Conservation (phyloP, 1,140 invertebrate genomes). For the Drosophila yakuba region DNA sequence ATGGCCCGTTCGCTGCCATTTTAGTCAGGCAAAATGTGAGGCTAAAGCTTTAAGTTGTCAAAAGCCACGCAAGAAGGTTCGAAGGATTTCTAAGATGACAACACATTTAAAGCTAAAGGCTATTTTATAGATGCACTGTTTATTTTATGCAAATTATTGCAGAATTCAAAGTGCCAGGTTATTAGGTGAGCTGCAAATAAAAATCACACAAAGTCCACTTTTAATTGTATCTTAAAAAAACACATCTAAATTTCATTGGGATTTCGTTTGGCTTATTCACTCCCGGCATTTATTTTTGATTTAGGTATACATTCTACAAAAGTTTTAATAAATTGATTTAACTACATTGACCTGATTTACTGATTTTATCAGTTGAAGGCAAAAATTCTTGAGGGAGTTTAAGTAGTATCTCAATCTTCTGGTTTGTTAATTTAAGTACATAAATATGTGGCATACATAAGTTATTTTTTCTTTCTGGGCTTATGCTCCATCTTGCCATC, state of each 20-base stretch:
- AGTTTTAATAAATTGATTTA: constrained; percentile 57
- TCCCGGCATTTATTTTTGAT: constrained; percentile 28
- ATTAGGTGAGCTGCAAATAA: no score
- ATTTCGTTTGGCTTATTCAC: constrained; percentile 16
- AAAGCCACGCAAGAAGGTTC: constrained; percentile 8
- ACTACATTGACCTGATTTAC: constrained; percentile 57
- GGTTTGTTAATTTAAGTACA: constrained; percentile 58
- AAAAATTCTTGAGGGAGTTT: constrained; percentile 63
- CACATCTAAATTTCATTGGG: background rate
- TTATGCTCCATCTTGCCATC: background rate
- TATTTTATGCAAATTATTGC: no score
- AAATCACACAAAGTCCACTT: no score
- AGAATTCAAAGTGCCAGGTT: no score
- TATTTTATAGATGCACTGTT: no score
- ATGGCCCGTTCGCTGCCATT: constrained; percentile 40
- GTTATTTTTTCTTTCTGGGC: constrained; percentile 2
- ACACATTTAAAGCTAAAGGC: background rate
- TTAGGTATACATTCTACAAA: constrained; percentile 70
- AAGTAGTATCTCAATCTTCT: constrained; percentile 11
- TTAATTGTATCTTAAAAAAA: background rate
- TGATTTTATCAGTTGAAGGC: constrained; percentile 73
- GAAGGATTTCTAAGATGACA: constrained; percentile 21
- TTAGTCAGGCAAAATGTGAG: constrained; percentile 42
- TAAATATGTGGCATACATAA: constrained; percentile 37
- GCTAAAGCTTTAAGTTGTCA: constrained; percentile 41